Conservation (phyloP, 2,797 vertebrate species). For the Anolis apletophallus region DNA sequence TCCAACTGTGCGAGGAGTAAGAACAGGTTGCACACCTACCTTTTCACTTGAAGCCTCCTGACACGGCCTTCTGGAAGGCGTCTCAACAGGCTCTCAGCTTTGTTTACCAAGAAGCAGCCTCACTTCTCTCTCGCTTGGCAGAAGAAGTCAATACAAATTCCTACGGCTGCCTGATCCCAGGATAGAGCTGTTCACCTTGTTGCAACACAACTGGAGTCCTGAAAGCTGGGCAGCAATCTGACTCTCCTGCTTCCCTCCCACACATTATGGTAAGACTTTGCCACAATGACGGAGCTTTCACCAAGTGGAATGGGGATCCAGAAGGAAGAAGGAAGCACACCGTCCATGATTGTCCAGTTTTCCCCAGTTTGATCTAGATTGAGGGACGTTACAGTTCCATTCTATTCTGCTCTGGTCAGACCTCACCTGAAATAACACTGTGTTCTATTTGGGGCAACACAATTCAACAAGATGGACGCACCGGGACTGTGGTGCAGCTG, state of each 20-base stretch:
- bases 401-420: too few species aligned
- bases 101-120: slow-evolving; percentile 3
- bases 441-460: too few species aligned
- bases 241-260: background rate
- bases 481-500: too few species aligned
- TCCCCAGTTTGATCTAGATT: too few species aligned
- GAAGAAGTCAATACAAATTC: background rate
- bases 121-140: background rate
- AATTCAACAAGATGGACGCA: too few species aligned
- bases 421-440: too few species aligned
- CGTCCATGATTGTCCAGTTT: too few species aligned
- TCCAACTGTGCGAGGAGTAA: background rate
- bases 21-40: background rate
- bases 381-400: too few species aligned
- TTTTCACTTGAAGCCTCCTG: background rate
- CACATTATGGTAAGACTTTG: background rate
- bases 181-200: background rate
- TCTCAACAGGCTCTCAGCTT: background rate
- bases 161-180: too few species aligned
- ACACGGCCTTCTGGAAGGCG: background rate
- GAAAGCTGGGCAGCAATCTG: background rate
- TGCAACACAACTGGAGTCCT: background rate
- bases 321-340: background rate
- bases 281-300: too few species aligned
- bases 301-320: background rate